A percentile compares a stretch with the other conserved stretches of the same genome.
Evolutionary conservation across 2,888 invertebrate species (phyloP).

Genomic region (Drosophila differens): DNA sequence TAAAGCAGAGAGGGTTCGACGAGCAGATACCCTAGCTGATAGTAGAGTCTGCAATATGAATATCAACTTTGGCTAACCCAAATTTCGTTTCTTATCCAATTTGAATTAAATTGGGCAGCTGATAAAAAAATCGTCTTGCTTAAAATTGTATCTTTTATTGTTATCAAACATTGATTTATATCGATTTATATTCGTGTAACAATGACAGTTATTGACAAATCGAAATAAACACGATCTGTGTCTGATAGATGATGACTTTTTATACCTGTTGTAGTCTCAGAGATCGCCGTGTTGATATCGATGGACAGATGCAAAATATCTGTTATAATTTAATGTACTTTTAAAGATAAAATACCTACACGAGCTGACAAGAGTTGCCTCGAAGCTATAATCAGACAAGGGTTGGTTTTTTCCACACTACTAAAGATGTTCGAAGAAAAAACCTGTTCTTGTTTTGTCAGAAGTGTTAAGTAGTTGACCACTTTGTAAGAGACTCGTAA

Average conservation of each 20-base stretch:
- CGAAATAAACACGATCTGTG: neutral
- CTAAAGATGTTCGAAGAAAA: neutral
- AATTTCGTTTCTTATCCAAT: neutral
- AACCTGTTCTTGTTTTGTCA: neutral
- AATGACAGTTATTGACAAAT: no score
- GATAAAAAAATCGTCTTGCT: fast-evolving
- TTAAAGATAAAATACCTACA: neutral
- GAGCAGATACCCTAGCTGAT: neutral
- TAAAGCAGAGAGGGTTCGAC: neutral
- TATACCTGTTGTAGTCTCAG: neutral
- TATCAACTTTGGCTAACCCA: neutral
- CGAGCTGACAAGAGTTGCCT: neutral
- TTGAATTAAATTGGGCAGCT: fast-evolving
- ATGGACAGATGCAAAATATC: neutral
- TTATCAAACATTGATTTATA: neutral
- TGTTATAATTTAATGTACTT: neutral
- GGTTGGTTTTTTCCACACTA: neutral
- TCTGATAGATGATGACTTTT: neutral
- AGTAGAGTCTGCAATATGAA: neutral
- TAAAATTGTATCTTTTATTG: neutral
- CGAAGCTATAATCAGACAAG: neutral
- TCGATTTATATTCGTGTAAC: neutral
- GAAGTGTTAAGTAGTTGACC: neutral
- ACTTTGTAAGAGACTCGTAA: neutral
- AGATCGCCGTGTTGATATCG: neutral